phyloP scores from a whole-genome alignment of 2,797 vertebrate genomes.

The Coccyzus lansbergi region DNA sequence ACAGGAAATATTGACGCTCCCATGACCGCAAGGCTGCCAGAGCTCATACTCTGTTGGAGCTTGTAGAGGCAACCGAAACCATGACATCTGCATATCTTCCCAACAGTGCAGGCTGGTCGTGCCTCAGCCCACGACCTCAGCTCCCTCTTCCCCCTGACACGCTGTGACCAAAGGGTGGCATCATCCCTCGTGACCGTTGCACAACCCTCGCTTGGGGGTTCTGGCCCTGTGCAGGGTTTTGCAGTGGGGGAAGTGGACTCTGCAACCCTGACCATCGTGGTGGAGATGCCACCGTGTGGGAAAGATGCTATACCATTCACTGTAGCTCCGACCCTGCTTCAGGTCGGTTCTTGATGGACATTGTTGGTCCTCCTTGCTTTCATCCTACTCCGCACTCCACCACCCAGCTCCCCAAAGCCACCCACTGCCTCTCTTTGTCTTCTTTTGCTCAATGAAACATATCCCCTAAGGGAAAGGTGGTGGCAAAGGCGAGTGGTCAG shows the following conservation, averaged over 20 bases:
- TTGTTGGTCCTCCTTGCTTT: not conserved
- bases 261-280: not conserved
- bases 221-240: not conserved
- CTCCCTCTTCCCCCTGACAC: not conserved
- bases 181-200: accelerated
- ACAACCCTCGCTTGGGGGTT: accelerated
- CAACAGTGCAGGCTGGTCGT: accelerated
- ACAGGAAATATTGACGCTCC: not conserved
- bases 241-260: not conserved
- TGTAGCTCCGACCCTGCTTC: not conserved
- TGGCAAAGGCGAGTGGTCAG: not conserved
- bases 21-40: not conserved
- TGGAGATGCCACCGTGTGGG: not conserved
- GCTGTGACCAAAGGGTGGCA: not conserved
- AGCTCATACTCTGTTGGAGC: accelerated
- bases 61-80: not conserved
- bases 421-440: not conserved
- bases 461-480: not conserved
- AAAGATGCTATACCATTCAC: not conserved
- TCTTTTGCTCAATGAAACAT: not conserved
- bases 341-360: accelerated
- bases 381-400: not conserved
- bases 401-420: not conserved
- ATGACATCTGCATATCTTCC: not conserved
- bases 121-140: not conserved